Evolutionary conservation across 2,113 vertebrate species (phyloP).

Genomic region (Gnathonemus longibarbis): DNA sequence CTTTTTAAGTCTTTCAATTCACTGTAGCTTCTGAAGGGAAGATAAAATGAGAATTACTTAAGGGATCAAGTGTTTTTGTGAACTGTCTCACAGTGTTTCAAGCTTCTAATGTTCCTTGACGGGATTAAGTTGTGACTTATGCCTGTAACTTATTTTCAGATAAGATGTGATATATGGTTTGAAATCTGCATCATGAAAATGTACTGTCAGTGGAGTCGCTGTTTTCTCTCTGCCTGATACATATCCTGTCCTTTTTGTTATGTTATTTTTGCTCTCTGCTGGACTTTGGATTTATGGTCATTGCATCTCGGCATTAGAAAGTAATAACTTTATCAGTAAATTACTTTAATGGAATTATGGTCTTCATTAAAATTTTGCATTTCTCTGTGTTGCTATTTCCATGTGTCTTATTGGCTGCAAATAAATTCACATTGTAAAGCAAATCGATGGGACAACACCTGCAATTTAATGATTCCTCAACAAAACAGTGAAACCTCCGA

Average conservation of each 20-base stretch:
- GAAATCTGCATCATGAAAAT: not conserved
- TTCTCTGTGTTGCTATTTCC: not conserved
- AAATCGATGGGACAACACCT: not conserved
- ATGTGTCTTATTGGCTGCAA: not conserved
- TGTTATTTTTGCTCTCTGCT: not conserved
- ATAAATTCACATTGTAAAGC: not conserved
- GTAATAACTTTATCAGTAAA: not conserved
- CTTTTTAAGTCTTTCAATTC: slow-evolving; percentile 40
- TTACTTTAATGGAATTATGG: not conserved
- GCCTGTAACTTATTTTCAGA: not conserved
- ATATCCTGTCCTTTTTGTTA: not conserved
- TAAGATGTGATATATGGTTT: not conserved
- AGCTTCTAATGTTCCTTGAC: not conserved
- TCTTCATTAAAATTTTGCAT: not conserved
- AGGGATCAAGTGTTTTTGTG: slow-evolving; percentile 20
- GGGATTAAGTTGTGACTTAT: not conserved
- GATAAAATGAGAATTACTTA: not conserved
- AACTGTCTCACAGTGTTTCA: not conserved
- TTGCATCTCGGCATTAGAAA: not conserved
- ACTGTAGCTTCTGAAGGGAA: slow-evolving; percentile 30
- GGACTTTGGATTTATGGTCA: not conserved
- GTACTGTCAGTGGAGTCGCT: not conserved
- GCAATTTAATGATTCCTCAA: not conserved
- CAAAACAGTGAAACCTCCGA: not conserved
- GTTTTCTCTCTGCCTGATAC: not conserved